Evolutionary conservation across 1,140 invertebrate genomes (phyloP), one percentile per base, ranked within the genome.

Genomic region (Drosophila nannoptera): DNA sequence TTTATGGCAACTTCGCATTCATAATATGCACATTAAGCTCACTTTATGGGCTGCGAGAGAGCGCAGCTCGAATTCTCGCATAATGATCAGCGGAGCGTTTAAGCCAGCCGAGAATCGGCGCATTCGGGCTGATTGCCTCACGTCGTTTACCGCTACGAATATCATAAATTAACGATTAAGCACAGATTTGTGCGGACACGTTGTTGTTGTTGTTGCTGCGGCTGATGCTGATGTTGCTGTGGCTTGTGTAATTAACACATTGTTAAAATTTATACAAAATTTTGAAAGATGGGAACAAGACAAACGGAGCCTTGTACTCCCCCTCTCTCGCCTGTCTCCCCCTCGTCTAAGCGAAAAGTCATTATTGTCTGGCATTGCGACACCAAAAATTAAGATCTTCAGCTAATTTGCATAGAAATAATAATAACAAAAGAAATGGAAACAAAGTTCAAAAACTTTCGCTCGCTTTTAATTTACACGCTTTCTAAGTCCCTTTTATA

Each of bases 141-240:
- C 75, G 75, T 66, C 75, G 64, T 82, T 84, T 84, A 83, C 80
- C 80, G 80, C 80, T 83, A 83, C 66, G 50, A 77, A 77, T 72
- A 81, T 81, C 81, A 81, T 84, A 86, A 84, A 86, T 84, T 77
- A 86, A 84, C 82, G 77, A 86, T 83, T 83, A 84, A 83, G 80
- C 80, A 69, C 73, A 84, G 76, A 83, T 83, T 83, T 83, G 80
- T 74, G 73, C 40, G 16, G 80, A 84, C 80, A 76, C 69, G 69
- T 69, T 63, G 52, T 48, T 35, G 22, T 22, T 22, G 22, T 22
- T 22, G 22, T 22, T 22, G 22, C 3, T 22, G 22, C n/a, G n/a
- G n/a, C 3, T 22, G 22, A 2, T 22, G 22, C 3, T 22, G 22
- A 2, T 22, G 22, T 3, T 22, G 22, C 22, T 22, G 22, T 22